Evolutionary conservation across 2,113 vertebrate species (phyloP).

Genomic region (Corydoras maculifer): DNA sequence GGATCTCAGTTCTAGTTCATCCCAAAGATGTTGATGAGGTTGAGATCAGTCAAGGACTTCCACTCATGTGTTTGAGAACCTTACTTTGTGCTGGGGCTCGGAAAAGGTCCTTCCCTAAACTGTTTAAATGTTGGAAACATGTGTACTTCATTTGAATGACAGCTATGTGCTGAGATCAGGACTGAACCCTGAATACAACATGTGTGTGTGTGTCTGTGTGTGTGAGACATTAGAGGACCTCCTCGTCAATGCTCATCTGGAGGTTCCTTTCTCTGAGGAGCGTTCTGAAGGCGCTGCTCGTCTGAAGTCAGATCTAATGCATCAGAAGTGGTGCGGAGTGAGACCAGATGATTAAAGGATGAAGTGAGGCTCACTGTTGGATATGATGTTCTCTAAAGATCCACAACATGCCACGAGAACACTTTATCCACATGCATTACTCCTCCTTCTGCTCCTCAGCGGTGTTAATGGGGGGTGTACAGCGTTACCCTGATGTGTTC

Average conservation of each 20-base stretch:
- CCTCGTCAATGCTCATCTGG: too few species aligned
- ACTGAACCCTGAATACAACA: too few species aligned
- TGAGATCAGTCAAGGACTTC: too few species aligned
- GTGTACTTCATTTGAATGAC: too few species aligned
- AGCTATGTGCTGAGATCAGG: too few species aligned
- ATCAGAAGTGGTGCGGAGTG: slow-evolving; percentile 12
- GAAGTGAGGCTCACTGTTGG: slow-evolving; percentile 1
- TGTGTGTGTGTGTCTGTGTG: background rate
- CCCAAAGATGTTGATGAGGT: too few species aligned
- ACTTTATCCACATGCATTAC: slow-evolving; percentile 33
- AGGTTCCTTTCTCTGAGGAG: background rate
- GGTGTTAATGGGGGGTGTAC: slow-evolving; percentile 60
- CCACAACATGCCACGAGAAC: slow-evolving; percentile 39
- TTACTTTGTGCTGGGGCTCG: too few species aligned
- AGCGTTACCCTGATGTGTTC: slow-evolving; percentile 51
- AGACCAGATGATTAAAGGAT: slow-evolving; percentile 35
- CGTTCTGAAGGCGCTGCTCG: background rate
- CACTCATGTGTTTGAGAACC: too few species aligned
- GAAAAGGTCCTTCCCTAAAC: too few species aligned
- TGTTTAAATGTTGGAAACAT: too few species aligned
- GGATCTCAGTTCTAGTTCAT: too few species aligned
- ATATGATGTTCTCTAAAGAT: slow-evolving; percentile 25
- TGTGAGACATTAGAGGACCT: background rate
- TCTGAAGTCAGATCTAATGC: slow-evolving; percentile 14
- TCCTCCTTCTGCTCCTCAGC: slow-evolving; percentile 44